Base-by-base conservation (phyloP, 1,140 invertebrate genomes). In the Formica exsecta region DNA sequence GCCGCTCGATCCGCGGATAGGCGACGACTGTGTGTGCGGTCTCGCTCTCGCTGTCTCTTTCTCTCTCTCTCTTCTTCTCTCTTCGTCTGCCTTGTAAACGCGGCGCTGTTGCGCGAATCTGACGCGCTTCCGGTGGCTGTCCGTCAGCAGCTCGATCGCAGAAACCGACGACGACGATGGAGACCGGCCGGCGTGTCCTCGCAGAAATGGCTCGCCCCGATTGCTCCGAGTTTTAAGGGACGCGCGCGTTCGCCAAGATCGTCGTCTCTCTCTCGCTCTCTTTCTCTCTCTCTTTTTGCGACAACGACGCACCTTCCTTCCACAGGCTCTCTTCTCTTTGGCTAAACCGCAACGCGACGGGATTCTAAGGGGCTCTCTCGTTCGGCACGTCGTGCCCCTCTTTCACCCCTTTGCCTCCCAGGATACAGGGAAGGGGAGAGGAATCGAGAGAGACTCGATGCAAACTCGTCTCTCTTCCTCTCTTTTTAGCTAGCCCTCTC, bases 381-480 rank as follows among this genome's bases (percentile, higher is more conserved):
- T 89, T 90, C 71, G 79, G 71, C 62, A 41, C 66, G 79, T 68
- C 86, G 81, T 62, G 65, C 87, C 89, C 90, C 81, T 71, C 76
- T 90, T 70, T 90, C 32, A 36, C 86, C 75, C 86, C 51, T 85
- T 38, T 73, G 64, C 88, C 85, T 66, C 79, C 79, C 75, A 62
- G 29, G n/a, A 7, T 9, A 54, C n/a, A 38, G 48, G 65, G 62
- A 32, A 68, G 77, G 54, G 77, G 84, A 88, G 87, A 51, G 48
- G 48, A 51, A 51, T 85, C 86, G 92, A 87, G 32, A 32, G 32
- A 32, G 86, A 92, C 73, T 86, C 94, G 92, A 93, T 94, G 94
- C 93, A 94, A 95, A 95, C 94, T 93, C 91, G 93, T 93, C 90
- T 90, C 89, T 92, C 89, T 88, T 88, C 86, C 75, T 83, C 79